Evolutionary conservation across 2,888 invertebrate genomes (phyloP).

Genomic region (Drosophila meridiana): DNA sequence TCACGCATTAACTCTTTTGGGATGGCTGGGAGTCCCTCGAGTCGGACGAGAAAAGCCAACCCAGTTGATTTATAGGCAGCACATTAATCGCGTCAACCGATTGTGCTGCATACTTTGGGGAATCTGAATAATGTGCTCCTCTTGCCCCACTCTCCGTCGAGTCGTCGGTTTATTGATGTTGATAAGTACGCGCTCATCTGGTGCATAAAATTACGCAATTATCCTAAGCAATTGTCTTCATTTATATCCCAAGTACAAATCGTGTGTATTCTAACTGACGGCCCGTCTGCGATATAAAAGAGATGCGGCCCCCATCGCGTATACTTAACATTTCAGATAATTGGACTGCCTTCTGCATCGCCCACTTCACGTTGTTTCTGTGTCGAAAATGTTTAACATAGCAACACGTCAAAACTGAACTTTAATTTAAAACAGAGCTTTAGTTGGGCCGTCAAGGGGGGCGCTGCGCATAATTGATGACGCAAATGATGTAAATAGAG

Average conservation of each 20-base stretch:
- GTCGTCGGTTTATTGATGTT: constrained; percentile 43
- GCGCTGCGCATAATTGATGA: constrained; percentile 19
- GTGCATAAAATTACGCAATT: constrained; percentile 59
- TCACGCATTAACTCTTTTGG: constrained; percentile 11
- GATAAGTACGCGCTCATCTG: constrained; percentile 59
- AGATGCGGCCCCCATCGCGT: not conserved
- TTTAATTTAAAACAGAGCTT: not conserved
- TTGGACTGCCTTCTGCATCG: not conserved
- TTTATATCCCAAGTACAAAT: constrained; percentile 23
- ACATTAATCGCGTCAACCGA: constrained; percentile 59
- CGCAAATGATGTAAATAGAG: constrained; percentile 10
- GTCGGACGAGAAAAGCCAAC: constrained; percentile 2
- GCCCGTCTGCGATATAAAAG: not conserved
- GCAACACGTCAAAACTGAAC: constrained; percentile 4
- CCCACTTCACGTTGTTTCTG: not conserved
- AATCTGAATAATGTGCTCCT: constrained; percentile 17
- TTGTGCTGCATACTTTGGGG: constrained; percentile 60
- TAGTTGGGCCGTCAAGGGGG: not conserved
- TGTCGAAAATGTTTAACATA: not conserved
- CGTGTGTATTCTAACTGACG: not conserved
- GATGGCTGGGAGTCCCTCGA: not conserved
- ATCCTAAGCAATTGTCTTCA: constrained; percentile 57
- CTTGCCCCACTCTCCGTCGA: not conserved
- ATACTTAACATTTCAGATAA: constrained; percentile 4
- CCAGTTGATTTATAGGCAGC: constrained; percentile 58